Evolutionary conservation across 2,888 invertebrate species (phyloP).

Genomic region (Eugnorisma glareosa): DNA sequence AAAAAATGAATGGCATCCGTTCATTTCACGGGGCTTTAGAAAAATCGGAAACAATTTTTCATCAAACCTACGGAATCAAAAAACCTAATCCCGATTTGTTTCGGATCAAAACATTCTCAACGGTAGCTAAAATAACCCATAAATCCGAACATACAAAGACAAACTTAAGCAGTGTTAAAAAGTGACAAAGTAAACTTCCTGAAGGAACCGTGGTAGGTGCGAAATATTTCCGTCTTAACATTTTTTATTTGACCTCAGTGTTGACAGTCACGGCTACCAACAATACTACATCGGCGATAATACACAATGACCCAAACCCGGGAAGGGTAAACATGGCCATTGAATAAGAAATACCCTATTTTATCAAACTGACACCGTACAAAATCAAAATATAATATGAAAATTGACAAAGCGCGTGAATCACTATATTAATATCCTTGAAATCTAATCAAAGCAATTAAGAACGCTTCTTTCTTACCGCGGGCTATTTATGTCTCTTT

Average conservation of each 20-base stretch:
- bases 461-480: conserved; percentile 81
- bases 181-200: conserved; percentile 82
- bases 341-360: conserved; percentile 80
- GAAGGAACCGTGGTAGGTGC: conserved; percentile 78
- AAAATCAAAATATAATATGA: conserved; percentile 89
- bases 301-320: conserved; percentile 84
- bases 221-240: conserved; percentile 86
- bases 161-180: conserved; percentile 68
- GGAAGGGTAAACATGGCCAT: conserved; percentile 86
- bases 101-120: conserved; percentile 57
- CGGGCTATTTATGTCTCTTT: conserved; percentile 69
- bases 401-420: conserved; percentile 86
- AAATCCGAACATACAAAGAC: conserved; percentile 54
- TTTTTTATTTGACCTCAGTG: conserved; percentile 80
- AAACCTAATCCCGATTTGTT: conserved; percentile 62
- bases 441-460: conserved; percentile 90
- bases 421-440: conserved; percentile 90
- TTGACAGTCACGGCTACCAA: conserved; percentile 86
- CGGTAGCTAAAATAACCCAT: conserved; percentile 56
- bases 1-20: conserved; percentile 40
- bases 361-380: conserved; percentile 81
- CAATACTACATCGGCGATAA: conserved; percentile 78
- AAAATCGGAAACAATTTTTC: conserved; percentile 56
- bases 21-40: conserved; percentile 33
- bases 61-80: conserved; percentile 28